Conservation (phyloP, 2,797 vertebrate species). For the Amblyopsis hoosieri region DNA sequence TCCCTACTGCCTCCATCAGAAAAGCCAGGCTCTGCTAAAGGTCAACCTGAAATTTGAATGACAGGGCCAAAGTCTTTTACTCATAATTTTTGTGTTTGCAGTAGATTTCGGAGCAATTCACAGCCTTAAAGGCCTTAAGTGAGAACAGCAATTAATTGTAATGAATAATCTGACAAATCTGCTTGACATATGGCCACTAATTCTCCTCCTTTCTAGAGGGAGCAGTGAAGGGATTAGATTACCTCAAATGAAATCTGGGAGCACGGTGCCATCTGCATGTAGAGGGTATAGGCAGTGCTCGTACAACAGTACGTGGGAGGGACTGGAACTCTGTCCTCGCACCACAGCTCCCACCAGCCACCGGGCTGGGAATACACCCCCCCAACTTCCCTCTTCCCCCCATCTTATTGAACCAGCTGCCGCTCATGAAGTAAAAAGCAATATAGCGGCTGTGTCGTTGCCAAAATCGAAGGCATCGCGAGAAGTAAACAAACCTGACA, state of each 20-base stretch:
- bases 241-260: conserved; percentile 99
- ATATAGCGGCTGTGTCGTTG: conserved; percentile 71
- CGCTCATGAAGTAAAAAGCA: conserved; percentile 86
- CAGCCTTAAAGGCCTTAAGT: conserved; percentile 99
- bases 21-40: conserved; percentile 99
- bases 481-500: conserved; percentile 81
- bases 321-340: conserved; percentile 86
- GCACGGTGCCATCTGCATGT: conserved; percentile 98
- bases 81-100: conserved; percentile 99
- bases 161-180: conserved; percentile 99
- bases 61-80: conserved; percentile 99
- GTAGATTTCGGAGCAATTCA: conserved; percentile 99
- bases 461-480: conserved; percentile 78
- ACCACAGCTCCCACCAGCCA: conserved; percentile 81
- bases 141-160: conserved; percentile 99
- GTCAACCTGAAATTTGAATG: conserved; percentile 99
- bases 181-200: conserved; percentile 99
- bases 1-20: conserved; percentile 93
- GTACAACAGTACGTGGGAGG: conserved; percentile 90
- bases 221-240: conserved; percentile 99
- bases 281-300: conserved; percentile 83
- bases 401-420: conserved; percentile 96
- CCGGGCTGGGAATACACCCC: conserved; percentile 86
- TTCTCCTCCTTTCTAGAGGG: conserved; percentile 99
- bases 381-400: conserved; percentile 29